Conservation (phyloP, 2,113 vertebrate genomes). For the Melanerpes aurifrons region DNA sequence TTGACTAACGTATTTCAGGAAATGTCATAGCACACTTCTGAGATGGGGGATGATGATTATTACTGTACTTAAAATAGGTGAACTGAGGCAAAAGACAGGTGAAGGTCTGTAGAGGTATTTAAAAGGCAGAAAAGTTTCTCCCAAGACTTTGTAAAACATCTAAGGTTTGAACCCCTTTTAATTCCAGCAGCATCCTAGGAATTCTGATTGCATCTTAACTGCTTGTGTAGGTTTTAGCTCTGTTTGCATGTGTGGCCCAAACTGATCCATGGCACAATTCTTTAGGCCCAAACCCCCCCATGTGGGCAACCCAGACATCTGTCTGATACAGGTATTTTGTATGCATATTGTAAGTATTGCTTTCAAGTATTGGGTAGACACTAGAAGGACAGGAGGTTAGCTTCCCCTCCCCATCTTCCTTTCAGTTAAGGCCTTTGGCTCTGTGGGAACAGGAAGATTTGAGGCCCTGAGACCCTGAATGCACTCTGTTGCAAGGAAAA, state of each 20-base stretch:
- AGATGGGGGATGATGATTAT: conserved; percentile 6
- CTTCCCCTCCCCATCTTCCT: background rate
- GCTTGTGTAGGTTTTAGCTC: background rate
- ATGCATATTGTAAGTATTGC: accelerated
- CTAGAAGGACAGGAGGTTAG: background rate
- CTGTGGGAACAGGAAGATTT: background rate
- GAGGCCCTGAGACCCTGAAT: background rate
- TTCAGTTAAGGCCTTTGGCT: background rate
- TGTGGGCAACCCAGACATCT: background rate
- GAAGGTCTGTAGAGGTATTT: conserved; percentile 10
- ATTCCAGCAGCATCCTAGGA: background rate
- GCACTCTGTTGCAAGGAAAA: background rate
- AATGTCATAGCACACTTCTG: conserved; percentile 31
- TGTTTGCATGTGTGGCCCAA: background rate
- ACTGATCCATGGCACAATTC: background rate
- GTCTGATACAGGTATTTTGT: accelerated
- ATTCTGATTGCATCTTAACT: background rate
- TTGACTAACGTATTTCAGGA: conserved; percentile 38
- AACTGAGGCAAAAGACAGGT: background rate
- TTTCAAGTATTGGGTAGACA: background rate
- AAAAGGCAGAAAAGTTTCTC: background rate
- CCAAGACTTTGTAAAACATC: background rate
- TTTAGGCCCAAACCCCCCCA: background rate
- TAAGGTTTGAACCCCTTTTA: background rate
- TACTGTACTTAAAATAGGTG: conserved; percentile 26